Base-by-base conservation (phyloP, 2,113 vertebrate genomes). In the Brachypodius melanocephalos region DNA sequence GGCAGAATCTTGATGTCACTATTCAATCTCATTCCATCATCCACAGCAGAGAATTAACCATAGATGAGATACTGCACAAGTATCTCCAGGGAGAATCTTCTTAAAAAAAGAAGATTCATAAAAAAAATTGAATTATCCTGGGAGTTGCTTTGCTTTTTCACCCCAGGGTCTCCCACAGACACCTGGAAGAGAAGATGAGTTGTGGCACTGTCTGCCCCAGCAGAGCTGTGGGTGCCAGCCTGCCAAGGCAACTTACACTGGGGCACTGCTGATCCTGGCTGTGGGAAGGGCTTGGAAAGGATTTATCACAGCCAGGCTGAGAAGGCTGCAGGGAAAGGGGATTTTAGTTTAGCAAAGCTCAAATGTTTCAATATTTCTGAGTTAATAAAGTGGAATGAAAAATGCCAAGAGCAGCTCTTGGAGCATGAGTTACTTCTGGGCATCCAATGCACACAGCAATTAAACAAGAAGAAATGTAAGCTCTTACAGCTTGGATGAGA, bases 171-270 rank as follows among this genome's bases (percentile, higher is more conserved):
- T 68, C 63, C 55, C 67, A n/a, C 32, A 87, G 58, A 42, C 21
- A 15, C 13, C 49, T 36, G 28, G 28, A 40, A 79, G 62, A 68
- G 79, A 28, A 34, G 45, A 42, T 55, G 1, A 19, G 26, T 2
- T 36, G 34, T 55, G 85, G 68, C 2, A 0, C 13, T 32, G 49
- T 21, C 17, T 46, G 78, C 48, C 51, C 46, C 29, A 62, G 81
- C 16, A 1, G 2, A 61, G 32, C 62, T 51, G 26, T 2, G 1
- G 36, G 73, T 72, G 65, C 46, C 48, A 40, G 40, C 26, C 68
- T 13, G 3, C 38, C 4, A 4, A 51, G 45, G 21, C 2, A 1
- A 16, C 48, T 8, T 0, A 5, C 1, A 0, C 4, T 3, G 2
- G 13, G 74, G 57, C 5, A 1, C 88, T 78, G 66, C 73, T 57